phyloP scores from a whole-genome alignment of 53 echinoderm and acorn worm species.

The Astropecten irregularis region DNA sequence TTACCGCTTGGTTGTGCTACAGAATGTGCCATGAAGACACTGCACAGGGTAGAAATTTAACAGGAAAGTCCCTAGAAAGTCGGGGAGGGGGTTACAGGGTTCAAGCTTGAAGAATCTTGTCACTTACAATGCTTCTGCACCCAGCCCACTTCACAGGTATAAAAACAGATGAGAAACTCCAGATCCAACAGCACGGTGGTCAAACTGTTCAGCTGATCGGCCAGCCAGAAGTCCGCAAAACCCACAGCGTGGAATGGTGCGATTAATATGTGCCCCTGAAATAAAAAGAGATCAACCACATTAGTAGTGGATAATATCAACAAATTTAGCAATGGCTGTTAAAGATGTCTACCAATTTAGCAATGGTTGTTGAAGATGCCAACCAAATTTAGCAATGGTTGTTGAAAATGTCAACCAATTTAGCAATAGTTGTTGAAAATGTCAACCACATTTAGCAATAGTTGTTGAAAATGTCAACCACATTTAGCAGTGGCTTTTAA shows the following conservation, averaged over 20 bases:
- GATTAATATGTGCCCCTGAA: conserved; percentile 79
- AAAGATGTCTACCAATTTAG: too few relatives aligned
- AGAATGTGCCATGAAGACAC: too few relatives aligned
- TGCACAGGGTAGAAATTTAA: too few relatives aligned
- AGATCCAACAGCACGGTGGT: conserved; percentile 85
- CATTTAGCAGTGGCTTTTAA: too few relatives aligned
- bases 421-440: not conserved
- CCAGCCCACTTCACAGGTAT: conserved; percentile 85
- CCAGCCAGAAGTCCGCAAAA: conserved; percentile 99
- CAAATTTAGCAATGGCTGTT: not conserved
- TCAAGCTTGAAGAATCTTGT: too few relatives aligned
- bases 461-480: too few relatives aligned
- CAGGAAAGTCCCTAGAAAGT: too few relatives aligned
- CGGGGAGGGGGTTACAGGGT: too few relatives aligned
- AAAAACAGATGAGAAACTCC: conserved; percentile 92
- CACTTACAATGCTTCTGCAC: conserved; percentile 57
- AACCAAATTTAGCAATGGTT: too few relatives aligned
- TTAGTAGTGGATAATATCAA: not conserved
- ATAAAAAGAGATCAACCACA: conserved; percentile 5
- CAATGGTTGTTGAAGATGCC: not conserved
- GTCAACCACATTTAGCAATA: too few relatives aligned
- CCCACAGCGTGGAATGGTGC: conserved; percentile 96
- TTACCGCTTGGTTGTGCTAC: too few relatives aligned
- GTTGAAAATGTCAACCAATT: not conserved
- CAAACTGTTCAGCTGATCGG: conserved; percentile 96